Conservation (phyloP, 2,113 vertebrate species). For the Indicator indicator region DNA sequence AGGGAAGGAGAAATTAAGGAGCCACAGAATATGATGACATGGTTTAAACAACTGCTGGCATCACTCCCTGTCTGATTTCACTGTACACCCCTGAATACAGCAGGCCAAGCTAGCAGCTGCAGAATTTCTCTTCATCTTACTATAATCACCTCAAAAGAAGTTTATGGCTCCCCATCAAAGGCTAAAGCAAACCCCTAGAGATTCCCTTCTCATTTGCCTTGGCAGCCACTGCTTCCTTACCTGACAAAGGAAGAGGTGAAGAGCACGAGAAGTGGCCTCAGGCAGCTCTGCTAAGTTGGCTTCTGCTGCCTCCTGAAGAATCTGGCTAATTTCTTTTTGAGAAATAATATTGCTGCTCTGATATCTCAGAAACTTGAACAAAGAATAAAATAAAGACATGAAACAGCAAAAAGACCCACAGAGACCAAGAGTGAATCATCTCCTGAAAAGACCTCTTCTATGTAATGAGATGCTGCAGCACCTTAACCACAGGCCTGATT, state of each 20-base stretch:
- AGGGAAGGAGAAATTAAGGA: not conserved
- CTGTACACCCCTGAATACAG: not conserved
- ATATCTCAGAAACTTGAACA: constrained; percentile 83
- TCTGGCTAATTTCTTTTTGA: constrained; percentile 77
- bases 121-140: not conserved
- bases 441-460: not conserved
- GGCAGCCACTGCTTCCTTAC: constrained; percentile 62
- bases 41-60: not conserved
- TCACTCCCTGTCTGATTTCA: not conserved
- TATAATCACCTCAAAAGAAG: not conserved
- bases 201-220: not conserved
- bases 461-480: not conserved
- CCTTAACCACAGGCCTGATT: not conserved
- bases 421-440: not conserved
- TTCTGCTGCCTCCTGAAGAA: constrained; percentile 79
- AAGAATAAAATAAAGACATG: constrained; percentile 1
- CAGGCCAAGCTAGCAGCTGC: not conserved
- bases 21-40: not conserved
- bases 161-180: not conserved
- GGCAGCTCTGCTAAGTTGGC: constrained; percentile 79
- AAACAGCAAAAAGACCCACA: not conserved
- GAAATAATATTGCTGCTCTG: constrained; percentile 73
- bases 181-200: not conserved
- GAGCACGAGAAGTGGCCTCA: constrained; percentile 71
- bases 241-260: constrained; percentile 84